Conservation (phyloP, 2,113 vertebrate species). For the Crotalus viridis region DNA sequence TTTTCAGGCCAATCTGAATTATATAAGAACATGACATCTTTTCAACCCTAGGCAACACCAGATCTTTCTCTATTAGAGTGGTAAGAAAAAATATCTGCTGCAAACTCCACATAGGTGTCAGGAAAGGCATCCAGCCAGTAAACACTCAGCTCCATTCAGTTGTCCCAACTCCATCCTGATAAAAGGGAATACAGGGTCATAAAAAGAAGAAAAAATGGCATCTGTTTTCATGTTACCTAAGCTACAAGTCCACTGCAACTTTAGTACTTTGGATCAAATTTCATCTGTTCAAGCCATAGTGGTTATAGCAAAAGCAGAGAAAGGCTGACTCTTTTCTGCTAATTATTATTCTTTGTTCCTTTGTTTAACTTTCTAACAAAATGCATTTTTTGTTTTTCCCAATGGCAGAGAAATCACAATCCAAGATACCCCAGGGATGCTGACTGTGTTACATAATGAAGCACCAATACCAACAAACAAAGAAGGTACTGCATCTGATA, state of each 20-base stretch:
- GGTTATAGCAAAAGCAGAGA: not conserved
- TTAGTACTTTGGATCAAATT: not conserved
- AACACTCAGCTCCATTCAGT: not conserved
- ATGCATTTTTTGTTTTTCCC: not conserved
- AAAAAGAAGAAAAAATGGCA: not conserved
- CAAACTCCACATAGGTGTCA: not conserved
- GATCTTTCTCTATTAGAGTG: not conserved
- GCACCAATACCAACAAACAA: conserved; percentile 22
- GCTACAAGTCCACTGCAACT: not conserved
- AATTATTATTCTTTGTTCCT: not conserved
- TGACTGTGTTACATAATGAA: conserved; percentile 52
- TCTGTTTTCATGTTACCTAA: not conserved
- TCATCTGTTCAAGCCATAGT: not conserved
- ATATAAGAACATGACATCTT: not conserved
- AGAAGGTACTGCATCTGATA: conserved; percentile 38
- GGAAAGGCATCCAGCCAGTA: not conserved
- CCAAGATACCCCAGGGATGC: conserved; percentile 12
- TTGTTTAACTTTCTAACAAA: conserved; percentile 27
- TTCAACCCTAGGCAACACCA: not conserved
- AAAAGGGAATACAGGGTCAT: not conserved
- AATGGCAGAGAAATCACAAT: conserved; percentile 54
- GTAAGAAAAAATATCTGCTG: not conserved
- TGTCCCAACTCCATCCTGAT: not conserved
- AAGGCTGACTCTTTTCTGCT: not conserved
- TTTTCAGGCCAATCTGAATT: not conserved